These are phyloP conservation scores for Menura novaehollandiae DNA, from an alignment of 2,113 vertebrate genomes.

Conservation along the genomic window DNA sequence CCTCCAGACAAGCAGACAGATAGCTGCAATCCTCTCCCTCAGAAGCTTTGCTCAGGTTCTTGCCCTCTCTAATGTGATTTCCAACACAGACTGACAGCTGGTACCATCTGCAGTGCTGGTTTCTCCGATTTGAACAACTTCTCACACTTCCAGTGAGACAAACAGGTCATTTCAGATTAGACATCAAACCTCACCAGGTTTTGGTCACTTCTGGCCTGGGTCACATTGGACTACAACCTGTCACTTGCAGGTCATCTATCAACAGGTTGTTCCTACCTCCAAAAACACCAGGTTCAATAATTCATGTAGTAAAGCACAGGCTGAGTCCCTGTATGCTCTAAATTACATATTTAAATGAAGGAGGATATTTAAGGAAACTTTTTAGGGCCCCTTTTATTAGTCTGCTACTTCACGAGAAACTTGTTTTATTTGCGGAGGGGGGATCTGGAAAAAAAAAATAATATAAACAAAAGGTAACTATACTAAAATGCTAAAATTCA, in stretches of 20 bases:
- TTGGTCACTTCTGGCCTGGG: conserved; percentile 23
- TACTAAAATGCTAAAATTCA: neutral
- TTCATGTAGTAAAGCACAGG: neutral
- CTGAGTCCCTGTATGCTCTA: neutral
- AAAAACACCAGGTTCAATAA: neutral
- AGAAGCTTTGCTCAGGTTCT: neutral
- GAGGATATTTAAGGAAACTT: neutral
- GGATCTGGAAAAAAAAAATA: neutral
- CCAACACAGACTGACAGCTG: conserved; percentile 52
- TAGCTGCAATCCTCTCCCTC: neutral
- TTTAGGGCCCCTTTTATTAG: neutral
- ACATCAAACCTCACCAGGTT: neutral
- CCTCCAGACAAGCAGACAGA: neutral
- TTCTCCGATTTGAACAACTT: conserved; percentile 24
- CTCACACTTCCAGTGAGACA: conserved; percentile 6
- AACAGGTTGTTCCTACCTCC: neutral
- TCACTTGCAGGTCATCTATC: neutral
- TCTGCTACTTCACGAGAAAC: neutral
- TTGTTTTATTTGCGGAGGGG: neutral
- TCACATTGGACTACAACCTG: neutral
- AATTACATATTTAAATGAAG: neutral
- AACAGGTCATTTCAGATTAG: conserved; percentile 39
- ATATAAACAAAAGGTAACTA: neutral
- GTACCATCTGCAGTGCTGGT: conserved; percentile 19
- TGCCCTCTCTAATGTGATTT: conserved; percentile 30